These are phyloP conservation scores for Pelochelys cantorii DNA, from an alignment of 2,797 vertebrate species.

Conservation along the genomic window DNA sequence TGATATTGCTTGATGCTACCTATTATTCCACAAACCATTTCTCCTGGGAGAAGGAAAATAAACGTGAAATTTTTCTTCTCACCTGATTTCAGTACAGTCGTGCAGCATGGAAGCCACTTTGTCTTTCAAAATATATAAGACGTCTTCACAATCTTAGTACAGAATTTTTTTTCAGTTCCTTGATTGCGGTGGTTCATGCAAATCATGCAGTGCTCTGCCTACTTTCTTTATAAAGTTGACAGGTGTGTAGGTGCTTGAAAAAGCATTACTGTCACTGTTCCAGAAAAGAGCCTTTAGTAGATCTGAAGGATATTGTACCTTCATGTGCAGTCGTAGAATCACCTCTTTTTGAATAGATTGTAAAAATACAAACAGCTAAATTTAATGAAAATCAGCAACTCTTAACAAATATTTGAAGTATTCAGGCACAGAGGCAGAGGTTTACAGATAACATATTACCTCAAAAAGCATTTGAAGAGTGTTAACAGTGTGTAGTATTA, in stretches of 20 bases:
- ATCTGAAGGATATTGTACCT: conserved; percentile 55
- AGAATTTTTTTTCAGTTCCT: conserved; percentile 38
- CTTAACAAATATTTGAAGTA: not conserved
- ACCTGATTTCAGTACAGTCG: conserved; percentile 22
- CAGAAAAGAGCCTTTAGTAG: conserved; percentile 66
- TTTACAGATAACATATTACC: not conserved
- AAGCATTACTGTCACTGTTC: conserved; percentile 66
- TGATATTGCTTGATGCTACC: not conserved
- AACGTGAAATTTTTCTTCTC: not conserved
- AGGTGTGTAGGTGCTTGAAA: conserved; percentile 74
- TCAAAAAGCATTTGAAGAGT: not conserved
- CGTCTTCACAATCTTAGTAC: conserved; percentile 40
- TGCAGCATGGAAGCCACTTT: conserved; percentile 31
- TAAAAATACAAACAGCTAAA: not conserved
- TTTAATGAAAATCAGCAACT: not conserved
- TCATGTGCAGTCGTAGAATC: conserved; percentile 45
- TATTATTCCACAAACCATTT: not conserved
- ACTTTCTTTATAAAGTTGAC: conserved; percentile 68
- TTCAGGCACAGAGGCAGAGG: not conserved
- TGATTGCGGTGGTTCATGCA: conserved; percentile 56
- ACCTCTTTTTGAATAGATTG: not conserved
- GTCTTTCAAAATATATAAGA: conserved; percentile 37
- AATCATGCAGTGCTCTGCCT: conserved; percentile 57
- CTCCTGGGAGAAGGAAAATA: conserved; percentile 3
- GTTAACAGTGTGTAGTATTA: not conserved